These are phyloP conservation scores for Podargus strigoides DNA, from an alignment of 2,797 vertebrate species.

Conservation along the genomic window DNA sequence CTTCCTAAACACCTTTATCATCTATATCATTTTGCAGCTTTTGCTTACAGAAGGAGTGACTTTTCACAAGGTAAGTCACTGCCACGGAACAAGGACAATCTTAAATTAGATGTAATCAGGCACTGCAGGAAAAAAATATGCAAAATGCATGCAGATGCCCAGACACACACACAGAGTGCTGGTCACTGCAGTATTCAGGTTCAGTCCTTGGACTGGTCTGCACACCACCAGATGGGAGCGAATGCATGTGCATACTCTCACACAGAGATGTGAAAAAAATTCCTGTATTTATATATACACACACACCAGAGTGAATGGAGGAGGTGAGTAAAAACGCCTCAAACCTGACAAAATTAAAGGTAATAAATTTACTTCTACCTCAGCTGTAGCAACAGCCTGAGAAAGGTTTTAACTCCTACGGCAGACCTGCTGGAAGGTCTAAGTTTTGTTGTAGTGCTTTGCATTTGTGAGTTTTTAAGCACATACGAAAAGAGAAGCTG, in stretches of 20 bases:
- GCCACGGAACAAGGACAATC: neutral
- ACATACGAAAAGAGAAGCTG: neutral
- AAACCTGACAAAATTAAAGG: conserved; percentile 27
- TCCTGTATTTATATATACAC: neutral
- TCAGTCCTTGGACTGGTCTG: neutral
- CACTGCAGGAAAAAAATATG: neutral
- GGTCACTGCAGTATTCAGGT: neutral
- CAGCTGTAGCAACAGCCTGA: conserved; percentile 20
- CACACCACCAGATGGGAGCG: neutral
- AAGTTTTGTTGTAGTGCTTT: neutral
- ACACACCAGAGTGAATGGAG: neutral
- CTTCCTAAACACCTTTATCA: fast-evolving
- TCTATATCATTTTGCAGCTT: neutral
- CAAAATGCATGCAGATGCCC: neutral
- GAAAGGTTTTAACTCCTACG: conserved; percentile 18
- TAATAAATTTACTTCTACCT: conserved; percentile 34
- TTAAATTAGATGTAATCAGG: neutral
- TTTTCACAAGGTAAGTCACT: neutral
- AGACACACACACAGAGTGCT: neutral
- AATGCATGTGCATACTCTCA: neutral
- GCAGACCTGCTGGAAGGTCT: neutral
- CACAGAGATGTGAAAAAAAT: neutral
- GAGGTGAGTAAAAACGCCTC: conserved; percentile 21
- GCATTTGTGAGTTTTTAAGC: neutral
- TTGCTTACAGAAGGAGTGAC: neutral